Conservation (phyloP, 2,113 vertebrate species). For the Pleuronectes platessa region DNA sequence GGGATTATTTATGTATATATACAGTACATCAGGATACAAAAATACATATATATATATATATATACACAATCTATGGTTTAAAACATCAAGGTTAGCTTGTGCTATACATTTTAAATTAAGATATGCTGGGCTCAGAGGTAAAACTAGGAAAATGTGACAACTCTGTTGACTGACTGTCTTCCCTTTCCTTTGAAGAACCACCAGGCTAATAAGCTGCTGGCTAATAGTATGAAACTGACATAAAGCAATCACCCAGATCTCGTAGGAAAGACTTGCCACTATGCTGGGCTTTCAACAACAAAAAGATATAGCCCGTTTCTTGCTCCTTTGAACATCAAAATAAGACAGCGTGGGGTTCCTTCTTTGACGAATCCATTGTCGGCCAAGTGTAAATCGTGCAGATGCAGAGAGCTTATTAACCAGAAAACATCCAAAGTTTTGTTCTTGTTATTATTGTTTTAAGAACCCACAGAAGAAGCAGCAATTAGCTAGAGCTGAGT, state of each 20-base stretch:
- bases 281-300: background rate
- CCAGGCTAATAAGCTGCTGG: conserved; percentile 1
- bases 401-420: background rate
- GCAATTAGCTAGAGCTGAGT: conserved; percentile 5
- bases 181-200: background rate
- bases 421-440: background rate
- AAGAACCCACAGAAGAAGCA: background rate
- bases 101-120: too few species aligned
- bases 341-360: background rate
- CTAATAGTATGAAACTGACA: background rate
- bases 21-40: too few species aligned
- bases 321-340: background rate
- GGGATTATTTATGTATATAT: too few species aligned
- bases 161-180: background rate
- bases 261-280: background rate
- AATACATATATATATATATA: too few species aligned
- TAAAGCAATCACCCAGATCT: background rate
- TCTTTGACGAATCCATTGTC: background rate
- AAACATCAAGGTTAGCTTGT: too few species aligned
- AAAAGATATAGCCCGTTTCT: too few species aligned
- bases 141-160: too few species aligned
- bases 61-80: too few species aligned
- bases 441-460: background rate
- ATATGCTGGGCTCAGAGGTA: too few species aligned
- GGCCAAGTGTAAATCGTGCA: background rate